Evolutionary conservation across 2,797 vertebrate genomes (phyloP).

Genomic region (Cichlasoma orientale): DNA sequence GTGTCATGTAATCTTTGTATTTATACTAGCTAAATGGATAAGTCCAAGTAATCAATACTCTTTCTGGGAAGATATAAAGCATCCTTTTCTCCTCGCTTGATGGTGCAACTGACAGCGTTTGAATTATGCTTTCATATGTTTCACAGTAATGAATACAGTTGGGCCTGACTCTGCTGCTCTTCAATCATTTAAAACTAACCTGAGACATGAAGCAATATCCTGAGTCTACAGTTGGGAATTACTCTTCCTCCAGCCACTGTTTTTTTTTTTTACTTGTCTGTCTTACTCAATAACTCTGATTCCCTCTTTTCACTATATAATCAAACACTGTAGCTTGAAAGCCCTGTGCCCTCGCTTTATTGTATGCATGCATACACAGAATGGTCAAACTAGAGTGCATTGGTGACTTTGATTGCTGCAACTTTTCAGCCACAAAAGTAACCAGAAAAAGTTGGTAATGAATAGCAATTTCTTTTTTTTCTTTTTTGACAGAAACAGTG

Average conservation of each 20-base stretch:
- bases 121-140: conserved; percentile 57
- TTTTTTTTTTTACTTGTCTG: neutral
- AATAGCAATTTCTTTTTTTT: neutral
- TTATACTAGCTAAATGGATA: conserved; percentile 33
- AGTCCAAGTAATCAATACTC: conserved; percentile 31
- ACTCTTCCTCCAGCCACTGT: conserved; percentile 15
- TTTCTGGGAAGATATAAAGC: conserved; percentile 19
- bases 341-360: neutral
- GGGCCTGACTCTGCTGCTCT: conserved; percentile 42
- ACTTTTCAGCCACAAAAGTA: neutral
- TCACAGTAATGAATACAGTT: conserved; percentile 54
- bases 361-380: neutral
- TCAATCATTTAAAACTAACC: conserved; percentile 68
- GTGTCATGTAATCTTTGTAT: conserved; percentile 19
- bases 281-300: conserved; percentile 12
- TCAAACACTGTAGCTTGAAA: neutral
- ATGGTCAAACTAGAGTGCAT: neutral
- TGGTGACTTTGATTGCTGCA: neutral
- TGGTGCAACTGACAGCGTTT: conserved; percentile 24
- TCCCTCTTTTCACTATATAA: neutral
- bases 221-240: conserved; percentile 43
- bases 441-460: neutral
- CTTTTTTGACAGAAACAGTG: neutral
- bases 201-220: conserved; percentile 60
- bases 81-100: conserved; percentile 32